phyloP scores from a whole-genome alignment of 2,888 invertebrate species.

The Phalangium opilio region DNA sequence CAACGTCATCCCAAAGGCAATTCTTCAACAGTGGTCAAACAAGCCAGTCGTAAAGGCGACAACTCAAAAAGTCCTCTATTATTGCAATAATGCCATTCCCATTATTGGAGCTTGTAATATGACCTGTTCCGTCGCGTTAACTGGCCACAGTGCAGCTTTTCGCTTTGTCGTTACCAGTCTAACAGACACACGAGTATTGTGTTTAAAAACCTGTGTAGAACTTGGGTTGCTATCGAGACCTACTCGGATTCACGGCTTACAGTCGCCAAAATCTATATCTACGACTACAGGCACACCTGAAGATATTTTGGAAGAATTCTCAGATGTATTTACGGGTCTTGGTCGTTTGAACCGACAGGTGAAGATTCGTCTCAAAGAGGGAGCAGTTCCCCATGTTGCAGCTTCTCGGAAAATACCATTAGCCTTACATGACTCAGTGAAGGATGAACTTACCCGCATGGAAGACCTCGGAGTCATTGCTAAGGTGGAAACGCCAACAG shows the following conservation, averaged over 20 bases:
- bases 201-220: neutral
- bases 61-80: neutral
- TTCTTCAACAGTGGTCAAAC: neutral
- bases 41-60: neutral
- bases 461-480: constrained; percentile 2
- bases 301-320: constrained; percentile 2
- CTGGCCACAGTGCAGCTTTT: neutral
- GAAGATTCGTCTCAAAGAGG: constrained; percentile 2
- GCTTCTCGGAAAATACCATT: neutral
- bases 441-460: constrained; percentile 6
- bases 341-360: neutral
- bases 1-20: constrained; percentile 4
- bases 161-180: neutral
- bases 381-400: neutral
- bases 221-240: neutral
- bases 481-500: constrained; percentile 1
- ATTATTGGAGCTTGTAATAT: constrained; percentile 1
- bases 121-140: neutral
- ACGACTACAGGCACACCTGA: too few species aligned
- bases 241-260: too few species aligned
- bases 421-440: constrained; percentile 4
- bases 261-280: neutral
- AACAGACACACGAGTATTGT: neutral
- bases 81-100: constrained; percentile 3
- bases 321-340: constrained; percentile 6